phyloP scores from a whole-genome alignment of 2,113 vertebrate species.

The Myodes glareolus region DNA sequence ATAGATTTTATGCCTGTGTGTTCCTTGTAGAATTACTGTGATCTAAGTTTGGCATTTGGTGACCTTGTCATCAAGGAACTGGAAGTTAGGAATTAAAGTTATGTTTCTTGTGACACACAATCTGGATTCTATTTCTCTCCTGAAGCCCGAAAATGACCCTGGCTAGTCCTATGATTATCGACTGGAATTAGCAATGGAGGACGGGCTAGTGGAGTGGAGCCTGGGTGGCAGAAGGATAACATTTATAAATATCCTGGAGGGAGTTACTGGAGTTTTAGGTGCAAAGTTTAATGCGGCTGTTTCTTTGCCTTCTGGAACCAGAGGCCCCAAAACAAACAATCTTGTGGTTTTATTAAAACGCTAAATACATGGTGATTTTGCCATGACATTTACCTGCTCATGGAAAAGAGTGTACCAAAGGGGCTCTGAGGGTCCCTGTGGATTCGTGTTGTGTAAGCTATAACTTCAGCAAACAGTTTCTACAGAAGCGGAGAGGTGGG shows the following conservation, averaged over 20 bases:
- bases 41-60: conserved; percentile 76
- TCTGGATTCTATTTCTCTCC: conserved; percentile 82
- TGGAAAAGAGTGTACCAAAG: conserved; percentile 44
- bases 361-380: conserved; percentile 77
- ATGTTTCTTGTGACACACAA: conserved; percentile 79
- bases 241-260: conserved; percentile 71
- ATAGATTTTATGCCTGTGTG: conserved; percentile 48
- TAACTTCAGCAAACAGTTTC: conserved; percentile 69
- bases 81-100: conserved; percentile 80
- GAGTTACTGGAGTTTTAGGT: conserved; percentile 55
- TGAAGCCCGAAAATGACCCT: conserved; percentile 77
- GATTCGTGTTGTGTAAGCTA: conserved; percentile 62
- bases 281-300: conserved; percentile 68
- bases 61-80: conserved; percentile 79
- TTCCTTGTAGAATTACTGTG: conserved; percentile 67
- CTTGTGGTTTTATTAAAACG: conserved; percentile 76
- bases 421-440: conserved; percentile 28
- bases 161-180: conserved; percentile 76
- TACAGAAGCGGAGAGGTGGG: conserved; percentile 54
- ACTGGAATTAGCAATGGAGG: conserved; percentile 75
- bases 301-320: conserved; percentile 59
- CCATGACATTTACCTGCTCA: conserved; percentile 79
- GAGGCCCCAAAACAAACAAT: conserved; percentile 70
- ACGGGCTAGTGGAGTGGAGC: conserved; percentile 57
- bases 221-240: conserved; percentile 53